These are phyloP conservation scores for Amiota communis DNA, from an alignment of 2,888 invertebrate genomes.

Conservation along the genomic window DNA sequence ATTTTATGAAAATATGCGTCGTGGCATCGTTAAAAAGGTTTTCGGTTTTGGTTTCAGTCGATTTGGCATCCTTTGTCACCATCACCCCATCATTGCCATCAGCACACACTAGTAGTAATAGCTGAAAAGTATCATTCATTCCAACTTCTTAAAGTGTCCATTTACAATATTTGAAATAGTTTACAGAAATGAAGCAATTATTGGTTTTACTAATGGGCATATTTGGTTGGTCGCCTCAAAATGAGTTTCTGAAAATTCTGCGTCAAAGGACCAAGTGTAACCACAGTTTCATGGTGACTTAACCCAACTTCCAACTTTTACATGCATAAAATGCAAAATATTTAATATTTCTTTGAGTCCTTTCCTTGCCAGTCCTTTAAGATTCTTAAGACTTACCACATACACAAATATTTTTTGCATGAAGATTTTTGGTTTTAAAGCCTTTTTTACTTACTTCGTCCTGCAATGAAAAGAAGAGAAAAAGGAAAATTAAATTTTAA, in stretches of 20 bases:
- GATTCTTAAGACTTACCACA: background rate
- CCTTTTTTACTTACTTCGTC: slow-evolving; percentile 71
- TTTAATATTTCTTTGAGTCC: slow-evolving; percentile 53
- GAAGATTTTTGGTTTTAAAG: background rate
- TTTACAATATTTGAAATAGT: slow-evolving; percentile 39
- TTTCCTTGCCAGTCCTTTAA: background rate
- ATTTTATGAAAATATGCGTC: slow-evolving; percentile 35
- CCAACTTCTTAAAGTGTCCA: slow-evolving; percentile 9
- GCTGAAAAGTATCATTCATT: too few species aligned
- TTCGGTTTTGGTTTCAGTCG: slow-evolving; percentile 23
- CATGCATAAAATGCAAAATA: slow-evolving; percentile 15
- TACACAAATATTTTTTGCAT: background rate
- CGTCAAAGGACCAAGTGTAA: slow-evolving; percentile 36
- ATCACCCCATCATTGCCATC: background rate
- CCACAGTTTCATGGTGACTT: slow-evolving; percentile 41
- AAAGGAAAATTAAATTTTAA: slow-evolving; percentile 50
- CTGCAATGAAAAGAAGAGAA: slow-evolving; percentile 67
- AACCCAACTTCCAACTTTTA: background rate
- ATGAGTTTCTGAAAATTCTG: slow-evolving; percentile 23
- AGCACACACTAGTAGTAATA: background rate
- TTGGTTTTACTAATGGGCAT: slow-evolving; percentile 72
- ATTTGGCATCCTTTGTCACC: slow-evolving; percentile 14
- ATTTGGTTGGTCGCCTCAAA: slow-evolving; percentile 49
- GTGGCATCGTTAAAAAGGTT: slow-evolving; percentile 42
- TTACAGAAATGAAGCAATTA: slow-evolving; percentile 70